phyloP scores from a whole-genome alignment of 1,140 invertebrate species.

The Harpegnathos saltator region DNA sequence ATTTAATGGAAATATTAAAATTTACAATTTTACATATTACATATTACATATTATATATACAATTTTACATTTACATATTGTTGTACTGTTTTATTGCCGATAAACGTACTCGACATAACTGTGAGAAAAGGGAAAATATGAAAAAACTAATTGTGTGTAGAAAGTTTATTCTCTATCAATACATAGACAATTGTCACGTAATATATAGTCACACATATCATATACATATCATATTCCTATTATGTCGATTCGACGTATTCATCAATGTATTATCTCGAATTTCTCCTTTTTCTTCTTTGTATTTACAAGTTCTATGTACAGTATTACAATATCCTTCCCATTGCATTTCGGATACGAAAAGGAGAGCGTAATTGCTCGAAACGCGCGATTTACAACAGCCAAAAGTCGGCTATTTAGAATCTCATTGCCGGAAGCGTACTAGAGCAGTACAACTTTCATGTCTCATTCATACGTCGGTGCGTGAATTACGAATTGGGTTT shows the following conservation, averaged over 20 bases:
- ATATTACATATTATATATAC: no score
- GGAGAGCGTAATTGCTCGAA: not conserved
- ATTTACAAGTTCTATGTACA: conserved; percentile 73
- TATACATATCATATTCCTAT: conserved; percentile 36
- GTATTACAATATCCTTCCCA: conserved; percentile 47
- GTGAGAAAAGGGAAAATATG: not conserved
- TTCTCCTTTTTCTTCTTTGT: conserved; percentile 25
- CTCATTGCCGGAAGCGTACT: conserved; percentile 17
- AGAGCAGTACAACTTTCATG: conserved; percentile 22
- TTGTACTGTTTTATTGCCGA: not conserved
- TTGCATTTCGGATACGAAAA: conserved; percentile 41
- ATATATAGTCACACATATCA: conserved; percentile 44
- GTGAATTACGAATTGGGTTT: not conserved
- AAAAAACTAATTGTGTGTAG: conserved; percentile 35
- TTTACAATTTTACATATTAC: conserved; percentile 12
- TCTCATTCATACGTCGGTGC: not conserved
- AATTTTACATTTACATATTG: not conserved
- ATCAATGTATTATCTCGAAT: conserved; percentile 35
- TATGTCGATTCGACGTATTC: conserved; percentile 11
- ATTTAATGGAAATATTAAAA: not conserved
- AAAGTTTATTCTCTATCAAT: conserved; percentile 69
- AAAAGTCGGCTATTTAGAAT: conserved; percentile 9
- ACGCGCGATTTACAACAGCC: conserved; percentile 4
- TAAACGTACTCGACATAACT: not conserved
- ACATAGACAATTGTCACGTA: conserved; percentile 59